Evolutionary conservation across 2,113 vertebrate genomes (phyloP).

Genomic region (Nerophis lumbriciformis): DNA sequence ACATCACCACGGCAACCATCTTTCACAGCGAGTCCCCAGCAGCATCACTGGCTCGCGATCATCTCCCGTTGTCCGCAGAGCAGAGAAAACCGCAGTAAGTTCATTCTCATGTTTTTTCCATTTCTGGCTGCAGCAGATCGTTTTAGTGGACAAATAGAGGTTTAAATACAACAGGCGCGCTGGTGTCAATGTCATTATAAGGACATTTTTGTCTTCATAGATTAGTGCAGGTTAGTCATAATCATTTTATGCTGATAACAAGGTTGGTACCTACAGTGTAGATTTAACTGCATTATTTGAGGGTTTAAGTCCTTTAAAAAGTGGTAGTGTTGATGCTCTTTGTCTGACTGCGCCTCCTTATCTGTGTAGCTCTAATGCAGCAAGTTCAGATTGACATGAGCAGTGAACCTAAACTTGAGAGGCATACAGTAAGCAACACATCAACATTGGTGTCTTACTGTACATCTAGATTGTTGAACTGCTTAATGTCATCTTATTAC

Average conservation of each 20-base stretch:
- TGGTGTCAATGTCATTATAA: background rate
- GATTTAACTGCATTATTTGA: too few relatives aligned
- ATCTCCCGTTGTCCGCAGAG: constrained; percentile 30
- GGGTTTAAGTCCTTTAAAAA: too few relatives aligned
- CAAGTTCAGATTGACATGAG: constrained; percentile 48
- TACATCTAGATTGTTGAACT: background rate
- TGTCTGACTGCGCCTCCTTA: background rate
- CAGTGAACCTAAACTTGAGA: constrained; percentile 48
- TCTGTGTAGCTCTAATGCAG: constrained; percentile 48
- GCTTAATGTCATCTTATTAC: too few relatives aligned
- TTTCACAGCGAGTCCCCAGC: constrained; percentile 39
- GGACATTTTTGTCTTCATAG: background rate
- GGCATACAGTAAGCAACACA: constrained; percentile 3
- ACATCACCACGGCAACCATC: constrained; percentile 69
- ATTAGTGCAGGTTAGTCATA: constrained; percentile 1
- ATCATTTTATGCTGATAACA: background rate
- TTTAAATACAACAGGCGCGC: background rate
- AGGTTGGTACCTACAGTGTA: background rate
- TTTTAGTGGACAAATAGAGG: background rate
- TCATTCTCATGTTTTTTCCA: background rate
- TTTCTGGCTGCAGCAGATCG: background rate
- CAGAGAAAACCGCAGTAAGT: constrained; percentile 54
- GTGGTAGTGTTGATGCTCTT: background rate
- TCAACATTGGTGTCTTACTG: background rate
- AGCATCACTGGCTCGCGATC: constrained; percentile 44